phyloP scores from a whole-genome alignment of 2,888 invertebrate species.

The Eurytoma californica region DNA sequence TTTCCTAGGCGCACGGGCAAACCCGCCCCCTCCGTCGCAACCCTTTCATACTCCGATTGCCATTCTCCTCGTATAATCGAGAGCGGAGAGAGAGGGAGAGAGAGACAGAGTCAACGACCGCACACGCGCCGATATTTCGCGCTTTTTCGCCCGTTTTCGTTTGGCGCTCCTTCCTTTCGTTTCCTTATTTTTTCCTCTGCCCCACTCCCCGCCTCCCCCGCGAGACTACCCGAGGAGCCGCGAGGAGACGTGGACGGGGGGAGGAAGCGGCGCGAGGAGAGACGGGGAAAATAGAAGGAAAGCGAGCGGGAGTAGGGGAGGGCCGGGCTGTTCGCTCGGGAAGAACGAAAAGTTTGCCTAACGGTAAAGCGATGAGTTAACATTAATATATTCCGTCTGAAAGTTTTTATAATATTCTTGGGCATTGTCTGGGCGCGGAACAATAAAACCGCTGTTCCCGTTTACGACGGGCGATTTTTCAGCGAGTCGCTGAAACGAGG shows the following conservation, averaged over 20 bases:
- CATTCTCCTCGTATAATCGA: slow-evolving; percentile 3
- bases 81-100: neutral
- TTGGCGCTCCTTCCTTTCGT: too few species aligned
- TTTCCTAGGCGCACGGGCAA: neutral
- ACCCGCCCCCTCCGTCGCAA: neutral
- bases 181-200: too few species aligned
- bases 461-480: slow-evolving; percentile 73
- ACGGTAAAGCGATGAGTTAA: slow-evolving; percentile 75
- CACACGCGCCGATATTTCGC: neutral
- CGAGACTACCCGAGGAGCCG: neutral
- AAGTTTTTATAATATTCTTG: slow-evolving; percentile 74
- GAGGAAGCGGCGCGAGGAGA: slow-evolving; percentile 1
- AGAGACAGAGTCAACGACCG: neutral
- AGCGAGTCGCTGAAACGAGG: slow-evolving; percentile 68
- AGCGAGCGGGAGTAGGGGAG: slow-evolving; percentile 27
- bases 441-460: slow-evolving; percentile 74
- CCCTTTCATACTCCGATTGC: slow-evolving; percentile 30
- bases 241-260: neutral
- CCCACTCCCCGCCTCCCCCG: too few species aligned
- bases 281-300: slow-evolving; percentile 39
- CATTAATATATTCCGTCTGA: slow-evolving; percentile 75
- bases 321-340: slow-evolving; percentile 3
- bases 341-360: slow-evolving; percentile 73
- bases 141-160: too few species aligned
- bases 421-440: slow-evolving; percentile 72